Evolutionary conservation across 1,140 invertebrate genomes (phyloP).

Genomic region (Pseudoatta argentina): DNA sequence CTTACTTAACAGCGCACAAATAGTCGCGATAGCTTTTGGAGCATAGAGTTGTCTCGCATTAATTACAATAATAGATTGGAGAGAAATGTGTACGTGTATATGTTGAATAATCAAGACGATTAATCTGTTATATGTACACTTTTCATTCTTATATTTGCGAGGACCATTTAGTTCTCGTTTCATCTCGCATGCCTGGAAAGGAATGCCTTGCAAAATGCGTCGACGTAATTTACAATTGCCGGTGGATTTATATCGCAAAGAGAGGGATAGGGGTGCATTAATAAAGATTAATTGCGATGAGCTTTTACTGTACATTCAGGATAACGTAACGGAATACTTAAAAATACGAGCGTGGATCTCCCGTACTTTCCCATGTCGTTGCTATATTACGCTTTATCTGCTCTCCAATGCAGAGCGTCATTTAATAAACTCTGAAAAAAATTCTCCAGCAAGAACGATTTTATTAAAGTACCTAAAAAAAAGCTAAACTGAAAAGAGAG

Average conservation of each 20-base stretch:
- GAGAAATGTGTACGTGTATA: neutral
- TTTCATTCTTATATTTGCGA: conserved; percentile 33
- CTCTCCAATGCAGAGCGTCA: conserved; percentile 24
- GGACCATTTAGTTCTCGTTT: conserved; percentile 37
- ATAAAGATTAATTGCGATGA: conserved; percentile 50
- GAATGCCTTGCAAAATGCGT: conserved; percentile 27
- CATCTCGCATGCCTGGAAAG: conserved; percentile 29
- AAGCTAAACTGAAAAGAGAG: too few relatives aligned
- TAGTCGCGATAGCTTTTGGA: conserved; percentile 11
- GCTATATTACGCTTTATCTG: conserved; percentile 5
- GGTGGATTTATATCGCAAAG: neutral
- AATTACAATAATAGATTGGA: conserved; percentile 18
- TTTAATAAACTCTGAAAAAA: conserved; percentile 26
- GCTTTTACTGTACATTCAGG: conserved; percentile 21
- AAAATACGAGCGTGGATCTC: conserved; percentile 14
- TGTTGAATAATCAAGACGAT: conserved; percentile 34
- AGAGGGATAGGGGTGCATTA: neutral
- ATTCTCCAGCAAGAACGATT: neutral
- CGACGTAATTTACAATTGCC: conserved; percentile 27
- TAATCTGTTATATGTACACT: conserved; percentile 15
- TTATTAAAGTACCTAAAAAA: too few relatives aligned
- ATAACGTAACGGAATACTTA: neutral
- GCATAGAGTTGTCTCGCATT: neutral
- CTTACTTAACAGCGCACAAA: conserved; percentile 1
- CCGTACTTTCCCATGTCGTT: neutral